These are phyloP conservation scores for Nyctibius grandis DNA, from an alignment of 2,797 vertebrate species.

Conservation along the genomic window DNA sequence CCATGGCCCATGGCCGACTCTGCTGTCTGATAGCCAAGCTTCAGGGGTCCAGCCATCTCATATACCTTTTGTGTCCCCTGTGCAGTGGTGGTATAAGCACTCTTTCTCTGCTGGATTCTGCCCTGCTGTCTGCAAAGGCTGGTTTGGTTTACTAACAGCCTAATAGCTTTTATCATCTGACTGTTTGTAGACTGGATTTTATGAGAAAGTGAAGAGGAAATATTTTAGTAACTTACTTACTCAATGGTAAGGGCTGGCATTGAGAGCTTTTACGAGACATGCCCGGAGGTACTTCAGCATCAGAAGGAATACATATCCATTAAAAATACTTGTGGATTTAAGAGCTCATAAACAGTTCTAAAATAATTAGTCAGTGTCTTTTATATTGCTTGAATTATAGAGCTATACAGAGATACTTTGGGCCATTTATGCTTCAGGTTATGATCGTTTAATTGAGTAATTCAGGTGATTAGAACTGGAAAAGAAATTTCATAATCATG, in stretches of 20 bases:
- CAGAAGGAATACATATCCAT: background rate
- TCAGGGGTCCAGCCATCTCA: background rate
- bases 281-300: background rate
- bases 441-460: background rate
- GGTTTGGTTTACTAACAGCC: background rate
- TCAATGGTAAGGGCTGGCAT: background rate
- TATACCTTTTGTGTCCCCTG: accelerated
- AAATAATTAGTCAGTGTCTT: background rate
- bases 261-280: background rate
- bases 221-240: background rate
- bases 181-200: background rate
- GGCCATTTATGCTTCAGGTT: background rate
- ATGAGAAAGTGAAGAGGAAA: background rate
- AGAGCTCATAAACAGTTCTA: background rate
- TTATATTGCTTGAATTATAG: background rate
- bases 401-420: background rate
- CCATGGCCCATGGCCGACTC: background rate
- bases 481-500: background rate
- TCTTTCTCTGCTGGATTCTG: background rate
- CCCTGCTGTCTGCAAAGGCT: background rate
- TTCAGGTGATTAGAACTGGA: background rate
- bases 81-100: background rate
- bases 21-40: background rate
- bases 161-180: background rate
- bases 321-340: background rate